Evolutionary conservation across 1,140 invertebrate genomes (phyloP), one percentile per base, ranked within the genome.

Genomic region (Anthonomus grandis): DNA sequence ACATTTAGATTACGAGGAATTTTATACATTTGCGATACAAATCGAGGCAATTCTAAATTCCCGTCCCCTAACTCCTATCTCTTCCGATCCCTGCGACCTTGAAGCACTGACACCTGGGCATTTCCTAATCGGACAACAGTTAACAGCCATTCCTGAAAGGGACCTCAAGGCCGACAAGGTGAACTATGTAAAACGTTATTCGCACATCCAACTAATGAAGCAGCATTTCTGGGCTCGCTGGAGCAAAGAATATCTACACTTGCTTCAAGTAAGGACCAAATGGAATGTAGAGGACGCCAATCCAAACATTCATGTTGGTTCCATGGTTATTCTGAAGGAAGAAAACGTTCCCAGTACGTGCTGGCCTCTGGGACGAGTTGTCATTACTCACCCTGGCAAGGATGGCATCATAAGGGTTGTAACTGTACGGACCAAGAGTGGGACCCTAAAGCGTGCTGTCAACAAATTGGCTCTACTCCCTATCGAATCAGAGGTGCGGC

Each of bases 21-120:
- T 70, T 27, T 38, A 55, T n/a, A 70, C 66, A 9, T 41, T 65
- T 17, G 50, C 67, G 19, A 18, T 51, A 24, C 60, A 31, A 31
- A n/a, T 8, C 2, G 67, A 70, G 48, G 64, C 63, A 6, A 24
- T 57, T 10, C 41, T 75, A 5, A 72, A 74, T 57, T 67, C 52
- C 23, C 31, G 23, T 44, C 41, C 59, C 13, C 8, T 61, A 23
- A 42, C 22, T 27, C 54, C 59, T 23, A 17, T 67, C 39, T 51
- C 56, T 25, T 37, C 44, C 34, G 36, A 63, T 53, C 64, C 66
- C 2, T 54, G 59, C 18, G 66, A 73, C 37, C 49, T 57, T 15
- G 12, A 39, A 13, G 46, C 64, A 1, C 19, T 73, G 8, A 70
- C 62, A 4, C 70, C 71, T 4, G 58, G 63, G 4, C 71, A 73